Evolutionary conservation across 2,888 invertebrate genomes (phyloP), one percentile per base, ranked within the genome.

Genomic region (Anoncus sp.): DNA sequence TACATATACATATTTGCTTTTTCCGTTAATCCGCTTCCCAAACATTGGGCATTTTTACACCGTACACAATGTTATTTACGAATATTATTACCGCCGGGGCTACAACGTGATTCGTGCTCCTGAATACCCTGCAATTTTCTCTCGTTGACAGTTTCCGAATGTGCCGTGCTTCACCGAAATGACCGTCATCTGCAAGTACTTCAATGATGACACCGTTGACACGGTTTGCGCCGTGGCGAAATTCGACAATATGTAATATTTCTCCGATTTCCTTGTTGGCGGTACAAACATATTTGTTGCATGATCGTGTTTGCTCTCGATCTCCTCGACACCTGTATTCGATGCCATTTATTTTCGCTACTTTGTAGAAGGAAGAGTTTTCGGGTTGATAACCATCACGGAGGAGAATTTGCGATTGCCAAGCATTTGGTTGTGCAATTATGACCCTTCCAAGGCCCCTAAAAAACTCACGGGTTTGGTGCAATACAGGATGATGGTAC

Each of bases 1-100:
- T n/a, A 7, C 7, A 31, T 7, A 31, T 31, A 31, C 4, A 31
- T 3, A 31, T 31, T 31, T 7, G 31, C 31, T 31, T 31, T 31
- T 7, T 31, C 31, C 31, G 31, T 49, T 22, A 49, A 49, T 49
- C 49, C 18, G 49, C 18, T 49, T 49, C 49, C 20, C 49, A 49
- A 49, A 49, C 24, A 14, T 49, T 49, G 16, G 49, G 4, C 3
- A 49, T 49, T 49, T n/a, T 49, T n/a, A 47, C 16, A 10, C 45
- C 45, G 45, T 47, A 47, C n/a, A 18, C n/a, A 14, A 16, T n/a
- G 45, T 49, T 18, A 24, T 49, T 49, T 3, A 49, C n/a, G 20
- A 5, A 18, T 10, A 49, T 49, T 9, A 49, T 49, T 49, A 49
- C 10, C 16, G 22, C 49, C 22, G 49, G 49, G 7, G 12, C 20